A percentile compares a stretch with the other conserved stretches of the same genome.
These are phyloP conservation scores for Chinchilla lanigera DNA, from an alignment of 2,113 vertebrate genomes.

Conservation along the genomic window DNA sequence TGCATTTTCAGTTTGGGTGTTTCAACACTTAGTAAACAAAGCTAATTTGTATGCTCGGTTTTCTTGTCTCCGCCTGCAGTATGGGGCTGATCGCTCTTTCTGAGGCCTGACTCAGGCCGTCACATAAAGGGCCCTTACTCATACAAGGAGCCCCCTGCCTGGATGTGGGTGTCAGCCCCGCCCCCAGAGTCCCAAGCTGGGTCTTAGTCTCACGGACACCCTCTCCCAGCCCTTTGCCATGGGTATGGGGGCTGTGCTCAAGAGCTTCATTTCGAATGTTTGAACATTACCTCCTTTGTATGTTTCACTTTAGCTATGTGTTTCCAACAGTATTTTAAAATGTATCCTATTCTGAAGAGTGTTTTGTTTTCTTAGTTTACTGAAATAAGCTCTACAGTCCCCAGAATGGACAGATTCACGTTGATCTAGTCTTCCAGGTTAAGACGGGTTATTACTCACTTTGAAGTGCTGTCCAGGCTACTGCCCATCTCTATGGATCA, in stretches of 20 bases:
- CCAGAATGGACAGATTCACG: neutral
- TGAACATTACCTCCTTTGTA: neutral
- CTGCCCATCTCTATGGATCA: neutral
- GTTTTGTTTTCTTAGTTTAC: neutral
- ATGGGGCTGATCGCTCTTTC: neutral
- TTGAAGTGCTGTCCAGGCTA: neutral
- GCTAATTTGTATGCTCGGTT: neutral
- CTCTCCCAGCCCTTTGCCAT: rapidly evolving
- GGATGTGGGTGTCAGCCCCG: neutral
- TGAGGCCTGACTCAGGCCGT: neutral
- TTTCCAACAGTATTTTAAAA: neutral
- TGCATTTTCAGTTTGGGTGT: neutral
- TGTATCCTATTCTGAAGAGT: neutral
- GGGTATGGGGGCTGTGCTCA: neutral
- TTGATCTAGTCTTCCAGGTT: neutral
- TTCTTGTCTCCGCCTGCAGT: neutral
- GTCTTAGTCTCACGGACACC: neutral
- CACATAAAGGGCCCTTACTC: neutral
- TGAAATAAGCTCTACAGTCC: neutral
- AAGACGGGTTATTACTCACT: neutral
- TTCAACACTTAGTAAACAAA: neutral
- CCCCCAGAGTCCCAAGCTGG: neutral
- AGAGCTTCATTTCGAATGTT: neutral
- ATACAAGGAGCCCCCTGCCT: neutral
- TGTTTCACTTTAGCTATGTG: neutral